phyloP scores from a whole-genome alignment of 1,140 invertebrate genomes.

The Caenorhabditis tropicalis region DNA sequence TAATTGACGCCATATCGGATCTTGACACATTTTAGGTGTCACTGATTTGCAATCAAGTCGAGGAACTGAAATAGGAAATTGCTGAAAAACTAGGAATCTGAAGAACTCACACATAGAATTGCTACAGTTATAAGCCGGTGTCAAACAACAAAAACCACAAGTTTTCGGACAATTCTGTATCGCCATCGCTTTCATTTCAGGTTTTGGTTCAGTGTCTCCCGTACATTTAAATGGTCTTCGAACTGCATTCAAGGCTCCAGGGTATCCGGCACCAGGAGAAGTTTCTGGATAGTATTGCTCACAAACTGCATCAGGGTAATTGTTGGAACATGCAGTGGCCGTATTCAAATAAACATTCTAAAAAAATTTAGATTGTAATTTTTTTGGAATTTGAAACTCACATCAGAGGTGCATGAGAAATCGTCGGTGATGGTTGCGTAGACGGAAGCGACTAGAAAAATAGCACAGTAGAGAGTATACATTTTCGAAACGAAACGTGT shows the following conservation, averaged over 20 bases:
- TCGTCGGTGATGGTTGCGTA: background rate
- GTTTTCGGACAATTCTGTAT: constrained; percentile 25
- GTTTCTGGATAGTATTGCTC: background rate
- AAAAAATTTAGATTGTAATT: no score
- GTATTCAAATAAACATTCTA: background rate
- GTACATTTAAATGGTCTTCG: background rate
- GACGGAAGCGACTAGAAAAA: background rate
- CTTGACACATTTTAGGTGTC: background rate
- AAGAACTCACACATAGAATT: background rate
- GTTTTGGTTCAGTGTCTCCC: background rate
- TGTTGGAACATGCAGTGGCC: background rate
- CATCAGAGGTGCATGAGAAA: background rate
- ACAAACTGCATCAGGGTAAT: background rate
- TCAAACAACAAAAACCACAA: constrained; percentile 45
- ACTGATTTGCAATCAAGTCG: background rate
- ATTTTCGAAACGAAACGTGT: no score
- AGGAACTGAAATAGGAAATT: constrained; percentile 5
- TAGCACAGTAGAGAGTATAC: no score
- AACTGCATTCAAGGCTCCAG: background rate
- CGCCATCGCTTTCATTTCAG: background rate
- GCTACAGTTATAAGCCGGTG: background rate
- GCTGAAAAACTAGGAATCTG: background rate
- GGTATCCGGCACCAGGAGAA: background rate
- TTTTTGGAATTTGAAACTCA: no score
- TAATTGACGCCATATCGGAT: background rate